Base-by-base conservation (phyloP, 2,797 vertebrate genomes). In the Leptoclinus maculatus region DNA sequence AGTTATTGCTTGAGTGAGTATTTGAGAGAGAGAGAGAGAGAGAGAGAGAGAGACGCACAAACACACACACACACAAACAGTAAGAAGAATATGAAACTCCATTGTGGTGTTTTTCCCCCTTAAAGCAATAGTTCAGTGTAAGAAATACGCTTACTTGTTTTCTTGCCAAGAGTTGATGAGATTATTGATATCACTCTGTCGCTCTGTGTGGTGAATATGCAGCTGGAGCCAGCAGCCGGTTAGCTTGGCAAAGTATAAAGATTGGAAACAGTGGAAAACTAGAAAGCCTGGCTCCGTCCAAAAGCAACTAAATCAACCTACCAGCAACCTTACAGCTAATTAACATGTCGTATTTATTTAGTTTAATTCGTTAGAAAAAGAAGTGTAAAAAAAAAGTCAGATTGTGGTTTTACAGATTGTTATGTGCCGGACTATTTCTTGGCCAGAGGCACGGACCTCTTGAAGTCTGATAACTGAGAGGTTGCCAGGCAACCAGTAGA, bases 401-500 rank as follows among this genome's bases (percentile, higher is more conserved):
- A n/a, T 53, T 72, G 43, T 34, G 8, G 32, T 34, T 73, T 53
- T 36, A 43, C 14, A 63, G 23, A 56, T 66, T 67, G 29, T 62
- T 29, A 45, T 68, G n/a, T 60, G 45, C 41, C 6, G n/a, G 60
- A 29, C 34, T 7, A 19, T 49, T 77, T 77, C 39, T 64, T 64
- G 59, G 29, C 66, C 76, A 64, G 17, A 49, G 38, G 60, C 60
- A 59, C 13, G 38, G 17, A 62, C 63, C 45, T 63, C 5, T 23
- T 73, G 2, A 67, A 54, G 63, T 54, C 17, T 60, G 23, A 6
- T 45, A 59, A 39, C 62, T 43, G 25, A 14, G 36, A 64, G 29
- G 17, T 79, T 69, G 49, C 65, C 64, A 63, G 32, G 47, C 60
- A 79, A 74, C 65, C 23, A 47, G 56, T 6, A 13, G 45, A 62